Evolutionary conservation across 2,797 vertebrate genomes (phyloP), one percentile per base, ranked within the genome.

Genomic region (Streptopelia turtur): DNA sequence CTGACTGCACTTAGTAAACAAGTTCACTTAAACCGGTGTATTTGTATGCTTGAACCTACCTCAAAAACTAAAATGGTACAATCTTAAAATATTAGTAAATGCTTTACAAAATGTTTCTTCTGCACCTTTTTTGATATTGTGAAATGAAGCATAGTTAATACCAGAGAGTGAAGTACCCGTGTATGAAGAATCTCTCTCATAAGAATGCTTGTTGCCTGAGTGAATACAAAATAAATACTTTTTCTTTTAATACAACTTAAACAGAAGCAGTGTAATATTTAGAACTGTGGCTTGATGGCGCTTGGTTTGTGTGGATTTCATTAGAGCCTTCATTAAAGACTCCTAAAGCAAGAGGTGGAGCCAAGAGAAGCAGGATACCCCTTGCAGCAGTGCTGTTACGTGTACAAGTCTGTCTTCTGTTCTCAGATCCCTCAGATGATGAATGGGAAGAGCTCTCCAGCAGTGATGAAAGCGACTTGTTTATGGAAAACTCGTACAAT

Each of bases 381-480:
- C 2, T 27, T 76, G 28, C 7, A 2, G n/a, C 35, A 65, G 28
- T 60, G 55, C 33, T 91, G 39, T 83, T 50, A 18, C 5, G 11
- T 47, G 79, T 47, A 41, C 50, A 50, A 23, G 23, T 27, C 30
- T 90, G 18, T 68, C 13, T 50, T 93, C 27, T 89, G 55, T 95
- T 95, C 21, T 70, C 88, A 99, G 99, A 99, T 89, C 98, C 98
- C 4, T 99, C 99, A 0, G 99, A 99, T 59, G 99, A 99, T 0
- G 99, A 99, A 89, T 99, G 99, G 99, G 99, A 99, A 88, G 99
- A 99, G 53, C 97, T 98, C 33, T 99, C 99, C 17, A 99, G 99
- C 98, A 99, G 99, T 23, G 99, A 99, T 21, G 99, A 99, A 88
- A 99, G 99, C 2, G 99, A 99, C 72, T 78, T 98, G 39, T 98